Evolutionary conservation across 1,140 invertebrate genomes (phyloP).

Genomic region (Micrasema longulum): DNA sequence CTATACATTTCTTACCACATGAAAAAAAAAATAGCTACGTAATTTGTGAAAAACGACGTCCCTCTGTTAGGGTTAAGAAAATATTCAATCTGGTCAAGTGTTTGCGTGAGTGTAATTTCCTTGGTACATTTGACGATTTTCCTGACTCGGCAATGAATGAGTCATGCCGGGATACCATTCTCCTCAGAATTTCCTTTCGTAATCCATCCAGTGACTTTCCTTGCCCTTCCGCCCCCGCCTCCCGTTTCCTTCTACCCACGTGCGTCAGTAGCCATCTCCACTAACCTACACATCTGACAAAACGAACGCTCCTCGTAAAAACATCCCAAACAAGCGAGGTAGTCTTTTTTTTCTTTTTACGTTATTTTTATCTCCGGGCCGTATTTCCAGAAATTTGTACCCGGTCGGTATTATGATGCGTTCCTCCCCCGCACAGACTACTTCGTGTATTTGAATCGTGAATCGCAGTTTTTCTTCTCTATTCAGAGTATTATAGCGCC

Average conservation of each 20-base stretch:
- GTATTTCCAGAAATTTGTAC: not conserved
- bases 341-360: not conserved
- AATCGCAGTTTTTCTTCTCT: not conserved
- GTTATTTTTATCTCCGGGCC: not conserved
- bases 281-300: not conserved
- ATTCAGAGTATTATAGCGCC: too few relatives aligned
- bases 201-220: conserved; percentile 26
- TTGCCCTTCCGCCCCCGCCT: not conserved
- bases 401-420: not conserved
- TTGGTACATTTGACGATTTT: too few relatives aligned
- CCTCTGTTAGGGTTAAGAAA: too few relatives aligned
- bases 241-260: not conserved
- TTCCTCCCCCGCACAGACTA: conserved; percentile 5
- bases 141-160: not conserved
- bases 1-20: too few relatives aligned
- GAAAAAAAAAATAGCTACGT: too few relatives aligned
- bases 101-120: too few relatives aligned
- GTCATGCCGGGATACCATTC: not conserved
- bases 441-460: not conserved
- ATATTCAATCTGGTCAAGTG: too few relatives aligned
- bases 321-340: not conserved
- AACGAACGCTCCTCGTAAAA: not conserved
- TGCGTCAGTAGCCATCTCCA: conserved; percentile 11
- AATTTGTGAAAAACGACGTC: too few relatives aligned
- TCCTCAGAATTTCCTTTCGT: conserved; percentile 1